Conservation (phyloP, 1,140 invertebrate species). For the Drosophila sulfurigaster region DNA sequence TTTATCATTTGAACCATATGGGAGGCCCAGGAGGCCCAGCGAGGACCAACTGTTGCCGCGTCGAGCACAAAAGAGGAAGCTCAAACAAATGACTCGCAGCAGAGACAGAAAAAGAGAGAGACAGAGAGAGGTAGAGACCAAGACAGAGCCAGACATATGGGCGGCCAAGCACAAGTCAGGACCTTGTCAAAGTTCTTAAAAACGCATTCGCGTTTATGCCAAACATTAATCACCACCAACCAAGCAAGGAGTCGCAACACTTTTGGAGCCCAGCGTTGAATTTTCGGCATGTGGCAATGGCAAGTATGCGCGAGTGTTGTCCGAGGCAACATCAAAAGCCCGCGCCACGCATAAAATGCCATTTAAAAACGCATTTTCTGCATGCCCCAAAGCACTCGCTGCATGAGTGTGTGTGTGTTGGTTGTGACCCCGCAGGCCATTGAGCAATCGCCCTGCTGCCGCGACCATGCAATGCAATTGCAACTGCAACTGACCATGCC, state of each 20-base stretch:
- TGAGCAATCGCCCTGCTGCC: slow-evolving; percentile 11
- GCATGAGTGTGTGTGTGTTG: too few relatives aligned
- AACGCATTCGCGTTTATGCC: slow-evolving; percentile 78
- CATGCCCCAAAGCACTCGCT: slow-evolving; percentile 42
- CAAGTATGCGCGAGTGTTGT: slow-evolving; percentile 1
- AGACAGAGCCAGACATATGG: slow-evolving; percentile 53
- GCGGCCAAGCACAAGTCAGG: slow-evolving; percentile 67
- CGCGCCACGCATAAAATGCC: slow-evolving; percentile 82
- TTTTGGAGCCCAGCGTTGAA: slow-evolving; percentile 40
- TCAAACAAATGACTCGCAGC: slow-evolving; percentile 56
- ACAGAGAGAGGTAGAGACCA: not conserved
- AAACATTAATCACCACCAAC: slow-evolving; percentile 74
- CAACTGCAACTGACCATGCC: slow-evolving; percentile 53
- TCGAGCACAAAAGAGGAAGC: slow-evolving; percentile 36
- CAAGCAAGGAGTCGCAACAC: slow-evolving; percentile 19
- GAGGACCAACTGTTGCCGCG: slow-evolving; percentile 61
- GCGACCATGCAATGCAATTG: slow-evolving; percentile 23
- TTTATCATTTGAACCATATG: slow-evolving; percentile 74
- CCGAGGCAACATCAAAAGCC: slow-evolving; percentile 75
- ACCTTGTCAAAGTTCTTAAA: slow-evolving; percentile 82
- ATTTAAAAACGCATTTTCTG: slow-evolving; percentile 84
- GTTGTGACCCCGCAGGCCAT: slow-evolving; percentile 53
- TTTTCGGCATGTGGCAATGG: slow-evolving; percentile 71
- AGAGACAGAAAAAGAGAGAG: slow-evolving; percentile 8
- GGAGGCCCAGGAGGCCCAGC: slow-evolving; percentile 41